Base-by-base conservation (phyloP, 2,113 vertebrate genomes). In the Callopanchax toddi region DNA sequence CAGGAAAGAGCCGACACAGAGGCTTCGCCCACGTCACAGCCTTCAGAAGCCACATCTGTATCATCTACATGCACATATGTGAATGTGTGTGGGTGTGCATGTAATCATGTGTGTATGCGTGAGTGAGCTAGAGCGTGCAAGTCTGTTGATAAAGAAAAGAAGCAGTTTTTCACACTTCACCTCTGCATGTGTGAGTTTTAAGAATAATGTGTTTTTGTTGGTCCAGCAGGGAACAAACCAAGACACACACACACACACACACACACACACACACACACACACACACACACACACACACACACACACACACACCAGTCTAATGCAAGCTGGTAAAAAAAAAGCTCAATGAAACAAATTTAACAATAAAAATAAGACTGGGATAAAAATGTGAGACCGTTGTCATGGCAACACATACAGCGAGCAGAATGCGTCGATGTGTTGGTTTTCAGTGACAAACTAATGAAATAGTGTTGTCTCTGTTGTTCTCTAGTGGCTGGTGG, bases 1-100 rank as follows among this genome's bases (percentile, higher is more conserved):
- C 87, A 90, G 90, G 90, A 92, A 92, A 89, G 84, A 86, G 79
- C 60, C 86, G 85, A 90, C 89, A 89, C 86, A 78, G 73, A 84
- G 70, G 50, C 73, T 57, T 81, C 86, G 69, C 92, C 91, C 82
- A 92, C 90, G 74, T 75, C 52, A 70, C 58, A 74, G 73, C 75
- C 89, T 79, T 79, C 84, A 83, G 74, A 87, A 72, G 49, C 61
- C 74, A 79, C 60, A 54, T 73, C 55, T 81, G 51, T 71, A 56
- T 20, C 60, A 54, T 73, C 55, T 81, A 48, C 67, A 56, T 22
- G 51, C 60, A 53, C 76, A 64, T 44, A 49, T 64, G 68, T 67
- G 42, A 11, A 22, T 43, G 2, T 23, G 44, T 60, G 54, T 46
- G 50, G 20, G 67, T 67, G 74, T 21, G 20, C 4, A 29, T 17